Conservation (phyloP, 2,797 vertebrate genomes). For the Nannoperca obscura region DNA sequence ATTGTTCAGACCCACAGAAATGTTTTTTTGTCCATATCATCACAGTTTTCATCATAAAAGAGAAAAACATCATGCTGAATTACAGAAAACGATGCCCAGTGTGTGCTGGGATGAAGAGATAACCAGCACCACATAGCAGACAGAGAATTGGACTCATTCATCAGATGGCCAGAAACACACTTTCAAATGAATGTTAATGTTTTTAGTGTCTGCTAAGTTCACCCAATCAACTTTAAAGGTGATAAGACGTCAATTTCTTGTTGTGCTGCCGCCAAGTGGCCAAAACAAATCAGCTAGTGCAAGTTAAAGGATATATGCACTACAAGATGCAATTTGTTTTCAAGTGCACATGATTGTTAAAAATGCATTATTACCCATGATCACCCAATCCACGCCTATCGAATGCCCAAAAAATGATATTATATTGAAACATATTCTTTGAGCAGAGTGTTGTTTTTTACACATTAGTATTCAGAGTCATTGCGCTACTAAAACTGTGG, state of each 20-base stretch:
- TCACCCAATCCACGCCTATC: neutral
- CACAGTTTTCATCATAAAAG: neutral
- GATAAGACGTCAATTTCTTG: neutral
- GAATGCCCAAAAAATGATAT: neutral
- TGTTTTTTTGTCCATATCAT: neutral
- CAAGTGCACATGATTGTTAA: neutral
- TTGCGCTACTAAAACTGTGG: neutral
- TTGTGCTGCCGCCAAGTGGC: neutral
- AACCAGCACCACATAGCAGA: neutral
- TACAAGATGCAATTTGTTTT: neutral
- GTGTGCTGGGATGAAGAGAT: neutral
- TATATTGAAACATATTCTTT: neutral
- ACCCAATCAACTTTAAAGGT: neutral
- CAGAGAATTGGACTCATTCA: constrained; percentile 6
- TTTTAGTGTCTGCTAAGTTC: neutral
- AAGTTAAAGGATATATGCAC: neutral
- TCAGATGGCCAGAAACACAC: constrained; percentile 1
- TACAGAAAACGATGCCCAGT: neutral
- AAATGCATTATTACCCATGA: neutral
- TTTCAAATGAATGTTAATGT: constrained; percentile 16
- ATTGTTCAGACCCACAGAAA: constrained; percentile 12
- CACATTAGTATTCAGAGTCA: neutral
- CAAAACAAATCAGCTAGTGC: neutral
- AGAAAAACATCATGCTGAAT: neutral
- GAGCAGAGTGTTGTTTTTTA: neutral